phyloP scores from a whole-genome alignment of 2,888 invertebrate species.

The Synanthedon myopaeformis region DNA sequence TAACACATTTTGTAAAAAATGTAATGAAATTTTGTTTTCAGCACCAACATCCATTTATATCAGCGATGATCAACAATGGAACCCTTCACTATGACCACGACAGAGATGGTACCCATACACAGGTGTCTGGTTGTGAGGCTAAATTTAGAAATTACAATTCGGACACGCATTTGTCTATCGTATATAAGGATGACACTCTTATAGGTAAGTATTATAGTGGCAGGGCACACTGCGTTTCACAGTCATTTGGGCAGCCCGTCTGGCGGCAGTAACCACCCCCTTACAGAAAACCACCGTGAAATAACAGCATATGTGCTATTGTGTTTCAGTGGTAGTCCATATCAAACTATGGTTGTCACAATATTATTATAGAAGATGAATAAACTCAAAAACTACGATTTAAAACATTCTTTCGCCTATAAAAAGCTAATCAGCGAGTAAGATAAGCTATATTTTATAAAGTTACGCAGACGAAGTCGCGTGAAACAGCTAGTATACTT shows the following conservation, averaged over 20 bases:
- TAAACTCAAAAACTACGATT: no score
- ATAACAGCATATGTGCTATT: no score
- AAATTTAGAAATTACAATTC: slow-evolving; percentile 91
- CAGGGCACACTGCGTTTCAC: no score
- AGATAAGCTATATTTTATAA: background rate
- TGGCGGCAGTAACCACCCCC: no score
- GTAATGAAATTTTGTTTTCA: slow-evolving; percentile 32
- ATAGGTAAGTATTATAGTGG: slow-evolving; percentile 70
- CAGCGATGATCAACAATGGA: slow-evolving; percentile 98
- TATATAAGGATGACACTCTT: slow-evolving; percentile 91
- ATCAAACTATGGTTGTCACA: no score
- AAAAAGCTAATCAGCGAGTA: no score
- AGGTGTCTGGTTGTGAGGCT: slow-evolving; percentile 96
- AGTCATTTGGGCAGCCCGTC: no score
- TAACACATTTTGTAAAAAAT: background rate
- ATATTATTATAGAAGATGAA: no score
- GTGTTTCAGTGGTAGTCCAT: no score
- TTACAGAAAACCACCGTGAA: no score
- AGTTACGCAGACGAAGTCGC: background rate
- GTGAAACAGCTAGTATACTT: background rate
- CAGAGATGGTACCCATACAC: slow-evolving; percentile 97
- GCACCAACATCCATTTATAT: slow-evolving; percentile 99
- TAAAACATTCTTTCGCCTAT: background rate
- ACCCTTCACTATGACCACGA: slow-evolving; percentile 97
- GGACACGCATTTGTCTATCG: slow-evolving; percentile 90